Evolutionary conservation across 2,888 invertebrate species (phyloP), one percentile per base, ranked within the genome.

Genomic region (Neocrepidodera transversa): DNA sequence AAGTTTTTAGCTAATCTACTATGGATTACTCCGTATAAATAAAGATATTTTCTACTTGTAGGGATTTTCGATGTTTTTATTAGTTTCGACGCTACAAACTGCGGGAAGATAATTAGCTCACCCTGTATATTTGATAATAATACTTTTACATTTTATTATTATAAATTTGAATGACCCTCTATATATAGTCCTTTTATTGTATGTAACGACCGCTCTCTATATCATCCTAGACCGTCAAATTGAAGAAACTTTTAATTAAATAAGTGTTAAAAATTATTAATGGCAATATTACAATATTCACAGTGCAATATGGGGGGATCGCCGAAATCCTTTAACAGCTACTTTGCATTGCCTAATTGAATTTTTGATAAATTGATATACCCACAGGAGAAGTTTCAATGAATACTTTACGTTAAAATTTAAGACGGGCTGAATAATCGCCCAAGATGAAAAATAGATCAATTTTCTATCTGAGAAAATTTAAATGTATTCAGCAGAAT

Each of bases 301-400:
- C 42, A 26, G 14, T 35, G 42, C 50, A 50, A 50, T 51, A 50
- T 55, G 55, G 48, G 56, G 47, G 42, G 48, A 43, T 56, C 30
- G 23, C 13, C 32, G 47, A 51, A 56, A 52, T 56, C 42, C 52
- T 51, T 47, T 58, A 48, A 38, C 40, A 48, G 51, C 48, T 60
- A 56, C 52, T 60, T 60, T 60, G 60, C 60, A 60, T 60, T 51
- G 47, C 60, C 42, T 60, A 60, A 60, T 60, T 60, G 60, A 55
- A 60, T 60, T 60, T 52, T 40, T 56, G 51, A 48, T 60, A 52
- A 56, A 52, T 58, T 45, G 51, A 26, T 54, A 18, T 45, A 20
- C 36, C 45, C 47, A 54, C 43, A 32, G 17, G 42, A n/a, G n/a
- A n/a, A 43, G 30, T 32, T 52, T 52, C 52, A 52, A 52, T 52